Percentiles rank a stretch among this genome's conserved stretches.
Conservation (phyloP, 2,797 vertebrate genomes). For the Ciconia nigra region DNA sequence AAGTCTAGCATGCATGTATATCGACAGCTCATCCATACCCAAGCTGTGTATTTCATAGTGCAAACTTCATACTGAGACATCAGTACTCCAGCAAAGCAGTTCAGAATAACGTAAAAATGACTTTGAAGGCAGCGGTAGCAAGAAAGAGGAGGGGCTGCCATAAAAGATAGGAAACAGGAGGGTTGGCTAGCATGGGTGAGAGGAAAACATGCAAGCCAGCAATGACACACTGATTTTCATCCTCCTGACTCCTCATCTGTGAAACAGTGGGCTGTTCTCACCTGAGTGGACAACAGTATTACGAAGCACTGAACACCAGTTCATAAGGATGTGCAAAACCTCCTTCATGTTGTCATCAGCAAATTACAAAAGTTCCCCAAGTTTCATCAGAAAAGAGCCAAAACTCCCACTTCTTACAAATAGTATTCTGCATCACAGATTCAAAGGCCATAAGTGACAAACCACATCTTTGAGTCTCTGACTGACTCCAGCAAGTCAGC, state of each 20-base stretch:
- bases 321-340: not conserved
- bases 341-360: not conserved
- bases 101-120: not conserved
- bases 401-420: not conserved
- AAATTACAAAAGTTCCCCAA: not conserved
- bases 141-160: not conserved
- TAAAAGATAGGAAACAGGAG: not conserved
- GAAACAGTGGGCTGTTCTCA: not conserved
- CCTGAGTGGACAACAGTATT: fast-evolving
- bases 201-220: not conserved
- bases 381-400: not conserved
- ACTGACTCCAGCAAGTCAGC: not conserved
- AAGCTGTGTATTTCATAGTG: not conserved
- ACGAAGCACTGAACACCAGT: not conserved
- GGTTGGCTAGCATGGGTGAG: not conserved
- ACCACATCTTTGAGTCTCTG: not conserved
- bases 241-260: not conserved
- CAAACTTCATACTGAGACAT: not conserved
- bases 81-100: not conserved
- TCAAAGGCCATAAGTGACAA: not conserved
- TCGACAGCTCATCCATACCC: not conserved
- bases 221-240: not conserved
- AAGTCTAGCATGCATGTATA: not conserved
- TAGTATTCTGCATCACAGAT: not conserved
- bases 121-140: not conserved